Evolutionary conservation across 1,140 invertebrate species (phyloP).

Genomic region (Brachionus rotundiformis): DNA sequence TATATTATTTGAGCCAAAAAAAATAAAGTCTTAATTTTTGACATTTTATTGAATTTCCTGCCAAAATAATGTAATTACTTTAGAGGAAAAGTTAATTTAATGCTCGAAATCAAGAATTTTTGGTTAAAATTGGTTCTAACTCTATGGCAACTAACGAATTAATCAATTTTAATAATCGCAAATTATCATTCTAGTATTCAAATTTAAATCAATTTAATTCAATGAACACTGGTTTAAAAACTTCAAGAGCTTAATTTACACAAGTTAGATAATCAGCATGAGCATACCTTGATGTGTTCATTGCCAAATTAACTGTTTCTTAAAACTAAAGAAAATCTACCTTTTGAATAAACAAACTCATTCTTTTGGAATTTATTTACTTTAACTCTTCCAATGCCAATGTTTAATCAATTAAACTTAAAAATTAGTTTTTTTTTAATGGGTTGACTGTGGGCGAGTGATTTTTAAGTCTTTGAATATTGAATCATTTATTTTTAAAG

Average conservation of each 20-base stretch:
- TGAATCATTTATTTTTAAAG: neutral
- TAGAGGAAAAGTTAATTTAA: constrained; percentile 9
- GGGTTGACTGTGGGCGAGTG: neutral
- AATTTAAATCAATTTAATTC: neutral
- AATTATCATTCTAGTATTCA: neutral
- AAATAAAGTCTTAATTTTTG: neutral
- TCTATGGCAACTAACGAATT: neutral
- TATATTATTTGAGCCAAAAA: neutral
- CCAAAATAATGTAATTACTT: constrained; percentile 5
- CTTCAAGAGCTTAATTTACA: neutral
- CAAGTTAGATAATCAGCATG: neutral
- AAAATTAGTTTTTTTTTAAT: neutral
- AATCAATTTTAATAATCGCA: neutral
- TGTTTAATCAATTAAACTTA: neutral
- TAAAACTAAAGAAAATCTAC: neutral
- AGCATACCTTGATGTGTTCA: neutral
- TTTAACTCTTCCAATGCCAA: neutral
- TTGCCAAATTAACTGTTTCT: neutral
- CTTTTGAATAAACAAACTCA: constrained; percentile 3
- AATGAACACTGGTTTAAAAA: neutral
- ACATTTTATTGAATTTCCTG: neutral
- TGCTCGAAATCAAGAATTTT: neutral
- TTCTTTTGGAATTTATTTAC: neutral
- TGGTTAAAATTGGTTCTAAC: neutral
- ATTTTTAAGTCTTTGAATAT: neutral